phyloP scores from a whole-genome alignment of 2,888 invertebrate genomes.

The Xylota sylvarum region DNA sequence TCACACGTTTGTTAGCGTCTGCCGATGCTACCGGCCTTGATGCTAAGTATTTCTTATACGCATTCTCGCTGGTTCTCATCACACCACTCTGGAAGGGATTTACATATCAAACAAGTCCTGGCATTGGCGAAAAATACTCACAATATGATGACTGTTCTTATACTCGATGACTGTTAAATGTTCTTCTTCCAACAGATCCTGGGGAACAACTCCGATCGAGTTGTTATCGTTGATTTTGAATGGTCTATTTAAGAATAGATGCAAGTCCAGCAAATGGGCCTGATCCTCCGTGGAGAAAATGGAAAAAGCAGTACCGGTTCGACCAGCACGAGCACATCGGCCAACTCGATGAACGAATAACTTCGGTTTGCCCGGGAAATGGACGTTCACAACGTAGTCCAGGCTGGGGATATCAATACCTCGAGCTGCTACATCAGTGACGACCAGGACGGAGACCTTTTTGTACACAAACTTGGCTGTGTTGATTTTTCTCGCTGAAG shows the following conservation, averaged over 20 bases:
- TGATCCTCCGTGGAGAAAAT: conserved; percentile 96
- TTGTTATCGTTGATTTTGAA: conserved; percentile 85
- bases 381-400: conserved; percentile 98
- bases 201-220: conserved; percentile 91
- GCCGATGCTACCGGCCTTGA: conserved; percentile 95
- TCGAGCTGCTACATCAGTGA: conserved; percentile 99
- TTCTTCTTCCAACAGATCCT: conserved; percentile 92
- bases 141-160: conserved; percentile 92
- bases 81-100: conserved; percentile 86
- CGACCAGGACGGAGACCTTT: conserved; percentile 93
- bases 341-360: conserved; percentile 99
- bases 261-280: conserved; percentile 96
- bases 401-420: conserved; percentile 98
- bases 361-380: conserved; percentile 98
- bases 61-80: conserved; percentile 92
- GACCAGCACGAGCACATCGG: conserved; percentile 97
- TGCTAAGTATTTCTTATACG: conserved; percentile 94
- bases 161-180: conserved; percentile 90
- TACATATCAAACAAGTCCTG: conserved; percentile 19
- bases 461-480: conserved; percentile 94
- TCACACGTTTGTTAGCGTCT: conserved; percentile 95
- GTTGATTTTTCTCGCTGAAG: conserved; percentile 97
- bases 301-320: conserved; percentile 96
- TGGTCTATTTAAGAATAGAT: conserved; percentile 94
- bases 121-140: conserved; percentile 84